A percentile compares a stretch with the other conserved stretches of the same genome.
phyloP scores from a whole-genome alignment of 2,888 invertebrate genomes.

The Acleris emargana region DNA sequence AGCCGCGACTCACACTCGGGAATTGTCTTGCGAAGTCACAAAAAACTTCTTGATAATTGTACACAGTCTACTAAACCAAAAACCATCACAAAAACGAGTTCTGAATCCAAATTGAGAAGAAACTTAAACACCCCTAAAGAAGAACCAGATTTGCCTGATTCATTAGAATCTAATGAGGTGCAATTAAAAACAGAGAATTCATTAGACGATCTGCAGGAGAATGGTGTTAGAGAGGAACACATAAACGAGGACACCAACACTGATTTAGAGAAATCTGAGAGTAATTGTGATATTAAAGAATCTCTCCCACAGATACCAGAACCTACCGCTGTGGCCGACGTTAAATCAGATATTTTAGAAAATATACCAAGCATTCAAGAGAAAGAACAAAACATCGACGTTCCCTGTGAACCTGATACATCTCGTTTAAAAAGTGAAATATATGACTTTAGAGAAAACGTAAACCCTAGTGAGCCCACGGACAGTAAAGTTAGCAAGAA shows the following conservation, averaged over 20 bases:
- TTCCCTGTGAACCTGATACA: conserved; percentile 64
- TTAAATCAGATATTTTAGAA: conserved; percentile 52
- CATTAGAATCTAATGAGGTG: conserved; percentile 54
- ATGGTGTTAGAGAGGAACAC: conserved; percentile 48
- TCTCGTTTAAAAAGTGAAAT: conserved; percentile 74
- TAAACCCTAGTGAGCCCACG: conserved; percentile 75
- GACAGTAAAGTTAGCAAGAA: conserved; percentile 70
- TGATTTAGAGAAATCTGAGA: conserved; percentile 53
- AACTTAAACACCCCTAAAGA: conserved; percentile 60
- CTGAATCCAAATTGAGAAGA: conserved; percentile 61
- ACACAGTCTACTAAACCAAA: conserved; percentile 60
- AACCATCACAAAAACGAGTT: conserved; percentile 54
- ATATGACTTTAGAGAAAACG: conserved; percentile 80
- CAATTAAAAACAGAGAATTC: conserved; percentile 57
- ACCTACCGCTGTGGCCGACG: conserved; percentile 48
- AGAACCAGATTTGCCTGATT: conserved; percentile 59
- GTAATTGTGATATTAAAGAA: conserved; percentile 67
- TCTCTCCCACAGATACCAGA: conserved; percentile 64
- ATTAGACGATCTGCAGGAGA: conserved; percentile 51
- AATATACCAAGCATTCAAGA: conserved; percentile 54
- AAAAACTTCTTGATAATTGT: conserved; percentile 75
- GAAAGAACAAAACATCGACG: conserved; percentile 61
- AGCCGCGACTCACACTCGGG: conserved; percentile 78
- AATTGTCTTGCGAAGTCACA: conserved; percentile 86
- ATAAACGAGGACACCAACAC: conserved; percentile 51